Base-by-base conservation (phyloP, 1,140 invertebrate species). In the Drosophila pachea region DNA sequence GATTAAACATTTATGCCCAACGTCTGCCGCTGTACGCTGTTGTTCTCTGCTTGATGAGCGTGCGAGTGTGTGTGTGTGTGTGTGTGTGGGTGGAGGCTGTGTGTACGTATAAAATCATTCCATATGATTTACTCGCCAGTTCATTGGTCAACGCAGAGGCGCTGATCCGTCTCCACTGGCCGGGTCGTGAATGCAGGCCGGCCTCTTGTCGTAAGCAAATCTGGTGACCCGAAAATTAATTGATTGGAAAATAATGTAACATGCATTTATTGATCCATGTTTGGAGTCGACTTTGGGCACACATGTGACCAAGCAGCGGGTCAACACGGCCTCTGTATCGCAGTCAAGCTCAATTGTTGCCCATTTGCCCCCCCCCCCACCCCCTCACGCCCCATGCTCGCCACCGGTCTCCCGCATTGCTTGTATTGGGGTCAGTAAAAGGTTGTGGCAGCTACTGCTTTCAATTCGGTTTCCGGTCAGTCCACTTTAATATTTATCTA, bases 181-280 rank as follows among this genome's bases (percentile, higher is more conserved):
- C 22, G 36, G 58, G 59, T 36, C 59, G 59, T 32, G 40, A 35
- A 12, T 67, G 69, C 62, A 74, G 40, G 42, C 47, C 58, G 7
- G 61, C 38, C 66, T 35, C 49, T 49, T 47, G 53, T 65, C 76
- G 81, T 74, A 73, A 78, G 81, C 79, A 84, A 84, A 84, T 84
- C 81, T 76, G 73, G 68, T 84, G 79, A 84, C 79, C 79, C 79
- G 76, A 84, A 84, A 84, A 86, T 84, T 84, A 84, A 84, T 84
- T 84, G 79, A 84, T 84, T 84, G 79, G 79, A 84, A 84, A 84
- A 84, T 84, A 84, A 84, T 84, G 79, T 86, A 73, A 86, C 79
- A 75, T 84, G 79, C 79, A 84, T 84, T 79, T 84, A 84, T 84
- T 84, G 79, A 84, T 84, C 79, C 79, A 83, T 78, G 79, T 76